Base-by-base conservation (phyloP, 1,140 invertebrate species). In the Glossosoma conforme region DNA sequence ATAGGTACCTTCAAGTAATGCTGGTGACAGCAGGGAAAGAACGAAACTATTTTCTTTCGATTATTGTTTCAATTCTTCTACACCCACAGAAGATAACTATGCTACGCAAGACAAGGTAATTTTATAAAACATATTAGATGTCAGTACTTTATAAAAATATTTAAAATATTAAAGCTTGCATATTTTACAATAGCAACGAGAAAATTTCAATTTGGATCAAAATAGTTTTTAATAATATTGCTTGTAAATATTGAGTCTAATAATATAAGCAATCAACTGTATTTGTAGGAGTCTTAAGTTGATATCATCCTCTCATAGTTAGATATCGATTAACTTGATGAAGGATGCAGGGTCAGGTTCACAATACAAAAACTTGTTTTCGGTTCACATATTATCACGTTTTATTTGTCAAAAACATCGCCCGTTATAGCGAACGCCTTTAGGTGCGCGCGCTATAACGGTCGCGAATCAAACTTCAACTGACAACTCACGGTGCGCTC, bases 31-130 rank as follows among this genome's bases (percentile, higher is more conserved):
- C 58, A 70, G 83, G 2, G 77, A 82, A 62, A 76, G 84, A 17
- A 73, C 79, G 4, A 77, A 81, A 22, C 75, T 78, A 54, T 87
- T 86, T 68, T 74, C 75, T 20, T 85, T 85, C 60, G 84, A 88
- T 63, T 84, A 82, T 56, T 84, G 83, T 20, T 87, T 86, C 65
- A 80, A 84, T 68, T 82, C 83, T 21, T 72, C 75, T 3, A 65
- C 73, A 52, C 56, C 65, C 15, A 51, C 53, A 5, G 70, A 75
- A 30, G 64, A 70, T 19, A 66, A 77, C 55, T 79, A 77, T 67
- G 77, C 77, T 17, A 77, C 76, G 46, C 88, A 91, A 69, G 72
- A 75, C 63, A 81, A 72, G 64, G 77, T 79, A 66, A 40, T 8
- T 5, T 35, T 5, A 35, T 35, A 14, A 8, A 35, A 35, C 5